These are phyloP conservation scores for Hydropsyche tenuis DNA, from an alignment of 1,140 invertebrate species.

Conservation along the genomic window DNA sequence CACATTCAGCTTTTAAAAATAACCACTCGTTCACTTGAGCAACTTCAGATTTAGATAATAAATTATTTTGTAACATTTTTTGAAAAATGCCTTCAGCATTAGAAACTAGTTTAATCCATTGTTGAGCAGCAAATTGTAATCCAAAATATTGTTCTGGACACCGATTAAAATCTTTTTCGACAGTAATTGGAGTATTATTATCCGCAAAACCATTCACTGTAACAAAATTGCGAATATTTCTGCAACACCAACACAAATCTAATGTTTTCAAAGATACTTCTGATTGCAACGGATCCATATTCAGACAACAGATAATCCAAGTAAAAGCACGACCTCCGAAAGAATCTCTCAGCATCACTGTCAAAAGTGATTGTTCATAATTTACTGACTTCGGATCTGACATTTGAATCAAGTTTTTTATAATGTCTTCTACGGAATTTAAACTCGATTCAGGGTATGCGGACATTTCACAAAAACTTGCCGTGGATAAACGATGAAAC, in stretches of 20 bases:
- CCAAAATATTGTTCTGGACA: constrained; percentile 65
- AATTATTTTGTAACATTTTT: constrained; percentile 68
- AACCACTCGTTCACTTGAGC: constrained; percentile 86
- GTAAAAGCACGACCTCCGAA: constrained; percentile 74
- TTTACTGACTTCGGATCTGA: constrained; percentile 63
- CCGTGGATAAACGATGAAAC: constrained; percentile 69
- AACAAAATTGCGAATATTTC: constrained; percentile 70
- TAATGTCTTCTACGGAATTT: constrained; percentile 67
- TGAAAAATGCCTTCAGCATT: constrained; percentile 85
- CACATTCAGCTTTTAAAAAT: constrained; percentile 83
- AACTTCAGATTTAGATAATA: constrained; percentile 70
- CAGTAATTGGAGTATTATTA: constrained; percentile 65
- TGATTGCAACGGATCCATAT: constrained; percentile 67
- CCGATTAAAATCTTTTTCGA: constrained; percentile 59
- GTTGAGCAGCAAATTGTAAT: constrained; percentile 80
- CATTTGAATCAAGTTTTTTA: constrained; percentile 66
- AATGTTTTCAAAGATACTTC: constrained; percentile 69
- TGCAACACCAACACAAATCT: constrained; percentile 66
- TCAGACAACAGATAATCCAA: constrained; percentile 69
- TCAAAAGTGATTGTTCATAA: constrained; percentile 71
- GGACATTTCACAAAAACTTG: constrained; percentile 71
- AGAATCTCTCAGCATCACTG: constrained; percentile 71
- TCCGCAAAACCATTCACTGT: constrained; percentile 72
- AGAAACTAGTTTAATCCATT: constrained; percentile 81
- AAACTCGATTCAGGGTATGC: constrained; percentile 69